These are phyloP conservation scores for Ptychochromis oligacanthus DNA, from an alignment of 2,113 vertebrate genomes.

Conservation along the genomic window DNA sequence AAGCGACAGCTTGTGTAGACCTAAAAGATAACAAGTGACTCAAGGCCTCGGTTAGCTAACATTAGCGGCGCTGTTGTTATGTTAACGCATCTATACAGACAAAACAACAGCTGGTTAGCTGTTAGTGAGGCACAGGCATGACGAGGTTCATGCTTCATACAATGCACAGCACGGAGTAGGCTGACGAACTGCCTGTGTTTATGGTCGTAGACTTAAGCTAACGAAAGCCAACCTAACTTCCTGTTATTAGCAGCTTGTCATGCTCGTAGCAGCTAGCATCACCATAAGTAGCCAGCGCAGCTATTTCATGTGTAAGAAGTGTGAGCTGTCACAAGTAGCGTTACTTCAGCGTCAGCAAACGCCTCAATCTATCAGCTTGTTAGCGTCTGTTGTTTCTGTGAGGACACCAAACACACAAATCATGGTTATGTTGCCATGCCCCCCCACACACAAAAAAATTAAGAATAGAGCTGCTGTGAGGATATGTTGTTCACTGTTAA, in stretches of 20 bases:
- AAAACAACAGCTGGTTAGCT: not conserved
- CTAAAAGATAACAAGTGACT: not conserved
- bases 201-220: not conserved
- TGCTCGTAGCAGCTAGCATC: not conserved
- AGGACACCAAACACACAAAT: not conserved
- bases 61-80: not conserved
- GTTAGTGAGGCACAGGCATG: not conserved
- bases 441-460: too few species aligned
- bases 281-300: not conserved
- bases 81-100: not conserved
- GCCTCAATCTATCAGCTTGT: not conserved
- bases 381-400: not conserved
- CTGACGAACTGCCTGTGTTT: not conserved
- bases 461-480: too few species aligned
- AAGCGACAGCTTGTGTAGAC: not conserved
- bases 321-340: not conserved
- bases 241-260: not conserved
- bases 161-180: not conserved
- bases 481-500: too few species aligned
- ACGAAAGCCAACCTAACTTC: conserved; percentile 2
- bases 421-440: not conserved
- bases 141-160: not conserved
- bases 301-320: not conserved
- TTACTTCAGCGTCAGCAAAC: not conserved
- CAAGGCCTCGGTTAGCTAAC: conserved; percentile 37